These are phyloP conservation scores for Plodia interpunctella DNA, from an alignment of 1,140 invertebrate species.

Conservation along the genomic window DNA sequence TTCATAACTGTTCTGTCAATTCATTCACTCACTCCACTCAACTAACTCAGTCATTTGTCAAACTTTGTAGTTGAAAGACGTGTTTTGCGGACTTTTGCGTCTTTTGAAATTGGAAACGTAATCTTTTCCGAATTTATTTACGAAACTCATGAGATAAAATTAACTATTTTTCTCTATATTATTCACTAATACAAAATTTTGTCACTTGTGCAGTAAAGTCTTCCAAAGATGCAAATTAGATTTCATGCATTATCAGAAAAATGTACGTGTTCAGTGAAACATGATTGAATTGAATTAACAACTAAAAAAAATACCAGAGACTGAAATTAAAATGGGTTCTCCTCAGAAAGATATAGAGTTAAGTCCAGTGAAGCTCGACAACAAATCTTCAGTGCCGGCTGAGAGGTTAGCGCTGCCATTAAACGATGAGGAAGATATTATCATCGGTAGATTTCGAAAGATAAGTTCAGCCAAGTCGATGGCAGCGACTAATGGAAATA, in stretches of 20 bases:
- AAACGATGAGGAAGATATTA: constrained; percentile 68
- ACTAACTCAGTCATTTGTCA: neutral
- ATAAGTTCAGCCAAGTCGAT: constrained; percentile 75
- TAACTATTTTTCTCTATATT: neutral
- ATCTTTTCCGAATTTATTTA: neutral
- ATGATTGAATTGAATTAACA: neutral
- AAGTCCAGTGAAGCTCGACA: constrained; percentile 49
- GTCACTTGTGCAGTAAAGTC: neutral
- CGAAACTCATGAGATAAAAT: neutral
- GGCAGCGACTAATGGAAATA: constrained; percentile 72
- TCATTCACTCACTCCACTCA: neutral
- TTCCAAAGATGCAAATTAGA: neutral
- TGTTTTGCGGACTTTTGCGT: neutral
- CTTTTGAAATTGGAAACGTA: constrained; percentile 1
- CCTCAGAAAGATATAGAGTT: constrained; percentile 64
- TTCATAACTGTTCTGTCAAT: no score
- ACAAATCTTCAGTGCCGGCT: constrained; percentile 12
- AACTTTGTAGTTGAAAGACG: neutral
- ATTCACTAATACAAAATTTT: neutral
- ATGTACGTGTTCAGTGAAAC: constrained; percentile 5
- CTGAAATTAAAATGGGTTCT: constrained; percentile 42
- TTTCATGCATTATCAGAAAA: neutral
- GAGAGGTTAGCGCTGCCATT: constrained; percentile 40
- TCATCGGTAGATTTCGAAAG: constrained; percentile 73
- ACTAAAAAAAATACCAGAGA: neutral